Evolutionary conservation across 30 jellyfish, hydroid and myxozoan species (phyloP), one percentile per base, ranked within the genome.

Genomic region (Catostylus mosaicus): DNA sequence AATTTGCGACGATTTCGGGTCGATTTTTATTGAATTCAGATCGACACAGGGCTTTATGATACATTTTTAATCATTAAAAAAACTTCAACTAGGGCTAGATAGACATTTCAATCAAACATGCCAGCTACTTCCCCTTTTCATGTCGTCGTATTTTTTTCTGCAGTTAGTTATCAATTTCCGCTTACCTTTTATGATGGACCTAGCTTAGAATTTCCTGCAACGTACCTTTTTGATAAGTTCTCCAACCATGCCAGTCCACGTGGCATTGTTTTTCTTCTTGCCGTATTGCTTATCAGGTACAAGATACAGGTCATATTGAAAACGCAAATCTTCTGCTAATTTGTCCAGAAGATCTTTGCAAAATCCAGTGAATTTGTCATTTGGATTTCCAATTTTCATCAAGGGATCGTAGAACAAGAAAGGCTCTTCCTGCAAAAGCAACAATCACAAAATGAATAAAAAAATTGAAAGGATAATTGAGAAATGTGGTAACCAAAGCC

Each of bases 241-340:
- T 35, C 93, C 91, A 35, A 90, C 86, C 97, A 90, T 75, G 22
- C 97, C 97, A 69, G 71, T 84, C 97, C 97, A 90, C 0, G 76
- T 20, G 40, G 56, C 52, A 30, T 84, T 67, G 9, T 0, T 26
- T 14, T 38, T 29, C 69, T 56, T 82, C 16, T 23, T 37, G 14
- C 90, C 90, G 70, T 70, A 84, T 19, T 64, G 51, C 24, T 70
- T 72, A 31, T 61, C 75, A 36, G 89, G 85, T 14, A 56, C 96
- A 27, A 83, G 73, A 47, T 73, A 81, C 82, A 90, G 9, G 33
- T 90, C 97, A 65, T 75, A 80, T 31, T 43, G 71, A 86, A 90
- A 82, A 20, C 77, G 77, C 67, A 90, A 73, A 47, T 83, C 91
- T 33, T 57, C 80, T 27, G 93, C 78, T 18, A 90, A 57, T 38